Percentiles rank a stretch among this genome's conserved stretches.
phyloP scores from a whole-genome alignment of 2,797 vertebrate genomes.

The Eutrigla gurnardus region DNA sequence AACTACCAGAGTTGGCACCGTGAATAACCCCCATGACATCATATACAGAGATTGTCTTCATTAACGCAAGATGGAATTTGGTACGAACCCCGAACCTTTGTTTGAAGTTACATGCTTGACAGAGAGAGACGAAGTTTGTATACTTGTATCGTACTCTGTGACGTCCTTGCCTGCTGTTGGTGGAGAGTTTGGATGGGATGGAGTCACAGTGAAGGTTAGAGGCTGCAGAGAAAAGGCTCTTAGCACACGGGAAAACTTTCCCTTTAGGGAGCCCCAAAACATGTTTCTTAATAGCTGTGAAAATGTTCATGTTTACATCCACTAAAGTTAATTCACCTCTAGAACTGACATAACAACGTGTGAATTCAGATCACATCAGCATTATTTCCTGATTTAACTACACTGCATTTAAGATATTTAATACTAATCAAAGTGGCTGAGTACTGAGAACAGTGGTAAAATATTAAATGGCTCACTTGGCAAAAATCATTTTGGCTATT shows the following conservation, averaged over 20 bases:
- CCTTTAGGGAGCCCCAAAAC: background rate
- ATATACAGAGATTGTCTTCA: background rate
- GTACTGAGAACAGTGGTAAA: background rate
- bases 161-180: background rate
- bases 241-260: constrained; percentile 8
- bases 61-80: background rate
- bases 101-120: background rate
- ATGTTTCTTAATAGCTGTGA: constrained; percentile 4
- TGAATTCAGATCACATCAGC: background rate
- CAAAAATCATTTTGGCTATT: background rate
- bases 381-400: constrained; percentile 21
- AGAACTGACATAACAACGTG: background rate
- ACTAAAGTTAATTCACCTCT: constrained; percentile 21
- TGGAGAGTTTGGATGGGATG: background rate
- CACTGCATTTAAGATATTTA: constrained; percentile 8
- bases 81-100: background rate
- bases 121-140: background rate
- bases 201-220: constrained; percentile 3
- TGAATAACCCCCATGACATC: background rate
- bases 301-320: constrained; percentile 8
- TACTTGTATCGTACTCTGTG: background rate
- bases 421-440: constrained; percentile 19
- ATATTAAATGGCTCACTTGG: constrained; percentile 22
- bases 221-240: constrained; percentile 32
- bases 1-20: background rate